Evolutionary conservation across 2,888 invertebrate genomes (phyloP).

Genomic region (Tineola bisselliella): DNA sequence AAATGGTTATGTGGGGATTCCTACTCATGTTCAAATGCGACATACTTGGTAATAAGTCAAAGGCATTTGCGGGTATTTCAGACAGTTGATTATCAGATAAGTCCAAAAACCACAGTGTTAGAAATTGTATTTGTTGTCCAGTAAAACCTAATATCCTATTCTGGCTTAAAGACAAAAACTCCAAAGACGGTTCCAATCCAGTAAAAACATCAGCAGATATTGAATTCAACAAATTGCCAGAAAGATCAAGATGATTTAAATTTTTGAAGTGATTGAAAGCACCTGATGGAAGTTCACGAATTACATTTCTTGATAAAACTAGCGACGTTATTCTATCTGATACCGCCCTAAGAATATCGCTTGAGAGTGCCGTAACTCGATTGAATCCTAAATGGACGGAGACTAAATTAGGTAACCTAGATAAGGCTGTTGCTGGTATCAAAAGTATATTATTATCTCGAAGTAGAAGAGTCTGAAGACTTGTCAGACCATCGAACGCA

Average conservation of each 20-base stretch:
- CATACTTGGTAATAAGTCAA: constrained; percentile 73
- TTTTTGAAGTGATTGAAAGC: constrained; percentile 83
- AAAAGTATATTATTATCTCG: constrained; percentile 89
- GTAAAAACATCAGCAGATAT: constrained; percentile 78
- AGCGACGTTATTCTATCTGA: constrained; percentile 77
- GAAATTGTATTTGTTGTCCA: constrained; percentile 70
- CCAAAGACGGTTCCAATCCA: constrained; percentile 78
- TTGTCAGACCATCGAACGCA: constrained; percentile 83
- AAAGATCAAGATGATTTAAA: constrained; percentile 77
- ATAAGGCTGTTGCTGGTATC: constrained; percentile 84
- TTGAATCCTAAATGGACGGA: constrained; percentile 85
- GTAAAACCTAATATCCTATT: constrained; percentile 77
- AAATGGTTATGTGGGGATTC: constrained; percentile 73
- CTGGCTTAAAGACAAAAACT: constrained; percentile 76
- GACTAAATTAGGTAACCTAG: constrained; percentile 77
- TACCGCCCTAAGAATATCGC: constrained; percentile 78
- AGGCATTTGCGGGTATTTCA: constrained; percentile 74
- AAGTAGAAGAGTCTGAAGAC: constrained; percentile 78
- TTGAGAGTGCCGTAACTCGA: constrained; percentile 84
- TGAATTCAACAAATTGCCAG: constrained; percentile 79
- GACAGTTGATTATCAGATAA: constrained; percentile 82
- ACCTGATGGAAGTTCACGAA: constrained; percentile 83
- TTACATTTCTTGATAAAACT: constrained; percentile 83
- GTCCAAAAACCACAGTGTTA: constrained; percentile 75
- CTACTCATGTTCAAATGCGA: constrained; percentile 79